phyloP scores from a whole-genome alignment of 2,113 vertebrate genomes.

The Probosciger aterrimus region DNA sequence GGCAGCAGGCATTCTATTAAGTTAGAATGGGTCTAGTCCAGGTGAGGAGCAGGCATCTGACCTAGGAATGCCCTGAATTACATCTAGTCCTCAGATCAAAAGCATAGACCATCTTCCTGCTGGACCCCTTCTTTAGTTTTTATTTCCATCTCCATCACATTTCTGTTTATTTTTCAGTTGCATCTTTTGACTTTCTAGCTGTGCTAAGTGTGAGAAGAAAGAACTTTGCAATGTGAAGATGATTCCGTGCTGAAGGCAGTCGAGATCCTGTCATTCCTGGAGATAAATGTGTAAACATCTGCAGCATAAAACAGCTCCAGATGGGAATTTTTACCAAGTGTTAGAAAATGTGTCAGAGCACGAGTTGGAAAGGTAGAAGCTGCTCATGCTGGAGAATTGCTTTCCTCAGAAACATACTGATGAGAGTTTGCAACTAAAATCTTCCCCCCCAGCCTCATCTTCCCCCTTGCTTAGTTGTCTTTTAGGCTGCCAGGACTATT shows the following conservation, averaged over 20 bases:
- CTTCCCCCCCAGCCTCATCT: not conserved
- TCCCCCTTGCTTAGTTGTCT: not conserved
- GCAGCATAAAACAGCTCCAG: not conserved
- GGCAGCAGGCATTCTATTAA: not conserved
- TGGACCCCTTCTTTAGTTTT: not conserved
- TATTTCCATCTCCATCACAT: not conserved
- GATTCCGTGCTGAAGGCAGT: not conserved
- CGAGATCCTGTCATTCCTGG: not conserved
- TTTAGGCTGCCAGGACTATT: not conserved
- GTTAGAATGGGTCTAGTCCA: not conserved
- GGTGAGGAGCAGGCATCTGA: not conserved
- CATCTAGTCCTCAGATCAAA: not conserved
- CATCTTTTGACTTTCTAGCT: not conserved
- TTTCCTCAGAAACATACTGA: not conserved
- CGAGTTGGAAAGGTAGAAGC: not conserved
- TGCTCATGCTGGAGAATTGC: not conserved
- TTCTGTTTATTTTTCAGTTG: not conserved
- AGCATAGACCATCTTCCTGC: not conserved
- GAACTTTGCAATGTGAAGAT: not conserved
- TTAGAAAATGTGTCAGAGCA: not conserved
- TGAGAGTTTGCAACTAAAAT: not conserved
- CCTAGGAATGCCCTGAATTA: not conserved
- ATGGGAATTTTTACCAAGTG: not conserved
- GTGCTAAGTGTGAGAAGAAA: not conserved
- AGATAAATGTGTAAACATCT: not conserved